Conservation (phyloP, 2,888 invertebrate genomes). For the Caradrina clavipalpis region DNA sequence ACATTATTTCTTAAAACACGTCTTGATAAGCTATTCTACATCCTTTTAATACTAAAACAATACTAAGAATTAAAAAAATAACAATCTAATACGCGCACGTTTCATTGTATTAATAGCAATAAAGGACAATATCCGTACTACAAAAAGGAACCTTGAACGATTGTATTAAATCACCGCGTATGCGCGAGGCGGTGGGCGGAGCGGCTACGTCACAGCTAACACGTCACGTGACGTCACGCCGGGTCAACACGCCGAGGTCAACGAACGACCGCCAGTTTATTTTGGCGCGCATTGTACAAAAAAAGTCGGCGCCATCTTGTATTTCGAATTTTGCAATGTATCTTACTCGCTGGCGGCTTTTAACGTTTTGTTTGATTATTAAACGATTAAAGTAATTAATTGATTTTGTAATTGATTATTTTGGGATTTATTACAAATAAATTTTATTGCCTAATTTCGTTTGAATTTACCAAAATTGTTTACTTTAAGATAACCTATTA, state of each 20-base stretch:
- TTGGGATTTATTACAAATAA: conserved; percentile 14
- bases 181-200: conserved; percentile 67
- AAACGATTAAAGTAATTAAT: conserved; percentile 67
- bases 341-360: conserved; percentile 57
- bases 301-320: conserved; percentile 79
- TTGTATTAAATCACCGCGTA: conserved; percentile 75
- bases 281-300: conserved; percentile 84
- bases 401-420: conserved; percentile 62
- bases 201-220: conserved; percentile 76
- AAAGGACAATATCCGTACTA: conserved; percentile 70
- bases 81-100: conserved; percentile 46
- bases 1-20: not conserved
- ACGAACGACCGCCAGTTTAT: conserved; percentile 88
- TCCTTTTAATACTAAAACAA: conserved; percentile 32
- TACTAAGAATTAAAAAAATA: conserved; percentile 48
- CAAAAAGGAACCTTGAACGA: conserved; percentile 79
- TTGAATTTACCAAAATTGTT: conserved; percentile 11
- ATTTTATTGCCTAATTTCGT: conserved; percentile 7
- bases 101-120: conserved; percentile 54
- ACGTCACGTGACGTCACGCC: conserved; percentile 82
- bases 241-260: conserved; percentile 79
- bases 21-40: conserved; percentile 8
- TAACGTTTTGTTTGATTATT: conserved; percentile 59
- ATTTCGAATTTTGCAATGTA: conserved; percentile 70
- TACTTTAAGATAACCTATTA: not conserved